Evolutionary conservation across 2,797 vertebrate genomes (phyloP).

Genomic region (Pagetopsis macropterus): DNA sequence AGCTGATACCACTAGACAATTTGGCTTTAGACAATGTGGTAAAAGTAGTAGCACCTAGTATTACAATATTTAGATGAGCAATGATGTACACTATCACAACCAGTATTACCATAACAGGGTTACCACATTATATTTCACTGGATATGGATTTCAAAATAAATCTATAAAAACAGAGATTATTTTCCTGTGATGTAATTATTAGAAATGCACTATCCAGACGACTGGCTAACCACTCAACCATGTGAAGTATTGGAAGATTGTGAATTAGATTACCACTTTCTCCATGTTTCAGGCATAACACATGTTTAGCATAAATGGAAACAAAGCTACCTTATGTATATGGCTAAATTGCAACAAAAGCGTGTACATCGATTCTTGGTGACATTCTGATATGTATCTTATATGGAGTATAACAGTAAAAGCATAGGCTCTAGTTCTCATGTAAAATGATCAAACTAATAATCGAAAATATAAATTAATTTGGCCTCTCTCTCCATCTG

Average conservation of each 20-base stretch:
- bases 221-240: conserved; percentile 11
- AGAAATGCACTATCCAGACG: conserved; percentile 13
- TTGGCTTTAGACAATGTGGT: not conserved
- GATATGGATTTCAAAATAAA: conserved; percentile 11
- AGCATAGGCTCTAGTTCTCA: conserved; percentile 38
- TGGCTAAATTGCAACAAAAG: conserved; percentile 10
- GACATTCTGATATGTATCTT: conserved; percentile 32
- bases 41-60: not conserved
- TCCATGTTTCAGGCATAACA: conserved; percentile 2
- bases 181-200: conserved; percentile 11
- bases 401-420: conserved; percentile 30
- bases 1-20: not conserved
- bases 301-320: too few species aligned
- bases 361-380: not conserved
- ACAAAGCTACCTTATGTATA: not conserved
- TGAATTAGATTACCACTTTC: conserved; percentile 14
- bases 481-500: conserved; percentile 21
- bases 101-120: not conserved
- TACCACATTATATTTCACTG: not conserved
- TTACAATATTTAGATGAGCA: conserved; percentile 5
- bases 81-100: not conserved
- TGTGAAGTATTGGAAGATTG: conserved; percentile 23
- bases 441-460: conserved; percentile 39
- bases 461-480: conserved; percentile 38
- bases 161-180: not conserved